Base-by-base conservation (phyloP, 1,140 invertebrate species). In the Ericerus pela region DNA sequence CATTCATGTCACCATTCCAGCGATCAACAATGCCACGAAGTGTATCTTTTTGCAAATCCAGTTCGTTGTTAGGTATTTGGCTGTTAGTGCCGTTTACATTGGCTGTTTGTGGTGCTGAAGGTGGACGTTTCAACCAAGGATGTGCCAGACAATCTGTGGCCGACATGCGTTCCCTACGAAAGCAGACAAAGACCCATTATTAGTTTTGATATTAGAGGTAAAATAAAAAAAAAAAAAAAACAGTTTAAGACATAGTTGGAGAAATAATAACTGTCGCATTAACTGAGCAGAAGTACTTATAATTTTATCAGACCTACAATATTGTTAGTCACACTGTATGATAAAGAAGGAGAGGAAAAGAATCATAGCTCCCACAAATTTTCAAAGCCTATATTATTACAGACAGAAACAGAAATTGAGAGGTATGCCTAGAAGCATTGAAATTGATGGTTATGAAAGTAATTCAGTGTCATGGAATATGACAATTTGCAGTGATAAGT, bases 81-180 rank as follows among this genome's bases (percentile, higher is more conserved):
- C 26, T 47, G 20, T 4, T 16, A 24, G 41, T n/a, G n/a, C n/a
- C n/a, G n/a, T n/a, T n/a, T n/a, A n/a, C n/a, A n/a, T n/a, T n/a
- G n/a, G n/a, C n/a, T n/a, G n/a, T n/a, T n/a, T n/a, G 41, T 18
- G 26, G 4, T 4, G 4, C 16, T 24, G 20, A 2, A 20, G 20
- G 16, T 10, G 41, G 20, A 10, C 54, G 47, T 55, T 72, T 69
- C 54, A 89, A 70, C 85, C 85, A 90, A 58, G 69, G 74, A 68
- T 88, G 84, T 43, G 77, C 74, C 63, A 84, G 75, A 68, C 84
- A 86, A 66, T 85, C 74, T 64, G 73, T 72, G 58, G 85, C 81
- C 63, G 79, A 78, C 68, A 82, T 76, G 62, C 85, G 79, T 64
- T 75, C 76, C 75, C 84, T 88, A 78, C 68, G 75, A 75, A 62